These are phyloP conservation scores for Promerops cafer DNA, from an alignment of 2,113 vertebrate species.

Conservation along the genomic window DNA sequence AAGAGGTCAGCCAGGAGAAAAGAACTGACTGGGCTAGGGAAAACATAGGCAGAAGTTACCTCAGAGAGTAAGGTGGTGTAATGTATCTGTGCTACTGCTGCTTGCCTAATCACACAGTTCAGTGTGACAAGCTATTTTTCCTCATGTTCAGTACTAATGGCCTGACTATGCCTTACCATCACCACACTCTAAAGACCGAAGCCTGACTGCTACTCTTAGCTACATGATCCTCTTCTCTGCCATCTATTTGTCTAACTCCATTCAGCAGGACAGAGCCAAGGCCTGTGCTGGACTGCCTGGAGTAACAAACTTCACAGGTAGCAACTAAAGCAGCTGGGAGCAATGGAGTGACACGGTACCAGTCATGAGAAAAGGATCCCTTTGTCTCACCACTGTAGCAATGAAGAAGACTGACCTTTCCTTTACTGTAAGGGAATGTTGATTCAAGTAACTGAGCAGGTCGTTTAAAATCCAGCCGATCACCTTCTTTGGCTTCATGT, in stretches of 20 bases:
- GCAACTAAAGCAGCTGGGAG: not conserved
- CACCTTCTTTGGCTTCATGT: conserved; percentile 85
- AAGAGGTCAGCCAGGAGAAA: conserved; percentile 82
- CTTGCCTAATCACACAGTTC: not conserved
- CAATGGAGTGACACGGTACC: not conserved
- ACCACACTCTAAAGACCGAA: not conserved
- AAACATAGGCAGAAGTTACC: not conserved
- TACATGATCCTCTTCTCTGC: not conserved
- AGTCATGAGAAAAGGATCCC: not conserved
- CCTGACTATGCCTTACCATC: not conserved
- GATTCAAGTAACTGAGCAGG: conserved; percentile 83
- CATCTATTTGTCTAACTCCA: not conserved
- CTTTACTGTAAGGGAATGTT: conserved; percentile 76
- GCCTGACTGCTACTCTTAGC: not conserved
- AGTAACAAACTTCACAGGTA: not conserved
- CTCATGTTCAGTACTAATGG: not conserved
- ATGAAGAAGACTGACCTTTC: conserved; percentile 82
- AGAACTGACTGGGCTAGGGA: conserved; percentile 78
- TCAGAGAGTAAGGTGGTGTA: not conserved
- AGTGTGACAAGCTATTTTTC: not conserved
- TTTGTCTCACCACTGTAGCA: not conserved
- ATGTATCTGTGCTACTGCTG: not conserved
- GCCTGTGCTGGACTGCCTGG: not conserved
- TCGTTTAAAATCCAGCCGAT: conserved; percentile 90
- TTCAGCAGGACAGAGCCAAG: not conserved